phyloP scores from a whole-genome alignment of 30 jellyfish, hydroid and myxozoan genomes.

The Aurelia sp. region DNA sequence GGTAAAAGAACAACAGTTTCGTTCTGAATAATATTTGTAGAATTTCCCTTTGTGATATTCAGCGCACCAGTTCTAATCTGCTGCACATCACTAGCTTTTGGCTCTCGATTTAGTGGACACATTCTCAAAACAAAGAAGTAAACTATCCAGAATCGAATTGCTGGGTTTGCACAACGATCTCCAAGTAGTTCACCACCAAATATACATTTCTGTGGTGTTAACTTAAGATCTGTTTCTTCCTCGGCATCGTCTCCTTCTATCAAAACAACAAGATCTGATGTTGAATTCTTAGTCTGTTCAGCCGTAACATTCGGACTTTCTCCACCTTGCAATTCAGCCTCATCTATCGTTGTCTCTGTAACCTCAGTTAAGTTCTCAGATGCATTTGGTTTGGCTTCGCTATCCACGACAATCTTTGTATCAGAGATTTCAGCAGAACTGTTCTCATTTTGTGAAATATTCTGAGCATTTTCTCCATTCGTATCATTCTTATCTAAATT shows the following conservation, averaged over 20 bases:
- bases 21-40: neutral
- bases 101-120: constrained; percentile 45
- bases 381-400: constrained; percentile 1
- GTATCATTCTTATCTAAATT: neutral
- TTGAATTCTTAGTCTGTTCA: neutral
- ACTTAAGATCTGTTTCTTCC: constrained; percentile 43
- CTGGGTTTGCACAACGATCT: constrained; percentile 68
- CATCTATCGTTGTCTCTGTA: neutral
- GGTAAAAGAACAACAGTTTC: too few species aligned
- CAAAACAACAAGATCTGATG: constrained; percentile 34
- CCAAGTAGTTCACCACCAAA: constrained; percentile 46
- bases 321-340: neutral
- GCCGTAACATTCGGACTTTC: neutral
- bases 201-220: constrained; percentile 1
- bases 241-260: constrained; percentile 72
- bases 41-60: neutral
- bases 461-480: neutral
- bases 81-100: neutral
- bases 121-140: constrained; percentile 47
- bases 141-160: constrained; percentile 30
- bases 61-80: too few species aligned
- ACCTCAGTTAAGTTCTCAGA: neutral
- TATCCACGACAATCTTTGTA: neutral
- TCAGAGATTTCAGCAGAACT: neutral
- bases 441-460: neutral